These are phyloP conservation scores for Herpetotheres cachinnans DNA, from an alignment of 2,113 vertebrate genomes.

Conservation along the genomic window DNA sequence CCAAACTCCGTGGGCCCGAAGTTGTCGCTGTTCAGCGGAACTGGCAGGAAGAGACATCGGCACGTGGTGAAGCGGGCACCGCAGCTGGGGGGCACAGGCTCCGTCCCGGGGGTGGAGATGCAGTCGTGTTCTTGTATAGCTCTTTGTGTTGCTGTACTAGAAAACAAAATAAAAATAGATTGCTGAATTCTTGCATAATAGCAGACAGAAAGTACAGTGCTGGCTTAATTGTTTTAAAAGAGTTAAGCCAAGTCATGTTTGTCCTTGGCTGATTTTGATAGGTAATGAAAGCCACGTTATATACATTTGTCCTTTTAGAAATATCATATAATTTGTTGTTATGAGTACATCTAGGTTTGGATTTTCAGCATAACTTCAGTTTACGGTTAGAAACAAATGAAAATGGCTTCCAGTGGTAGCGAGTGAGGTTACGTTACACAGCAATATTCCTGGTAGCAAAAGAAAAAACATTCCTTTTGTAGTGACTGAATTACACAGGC, in stretches of 20 bases:
- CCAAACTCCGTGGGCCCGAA: not conserved
- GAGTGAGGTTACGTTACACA: not conserved
- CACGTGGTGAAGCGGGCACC: fast-evolving
- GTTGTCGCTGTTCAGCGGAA: not conserved
- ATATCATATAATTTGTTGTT: not conserved
- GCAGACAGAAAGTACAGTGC: not conserved
- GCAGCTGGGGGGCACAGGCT: not conserved
- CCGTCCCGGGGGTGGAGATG: not conserved
- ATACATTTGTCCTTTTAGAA: not conserved
- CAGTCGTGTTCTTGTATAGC: not conserved
- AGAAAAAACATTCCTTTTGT: not conserved
- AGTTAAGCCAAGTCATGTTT: not conserved
- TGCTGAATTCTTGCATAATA: not conserved
- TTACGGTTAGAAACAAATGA: not conserved
- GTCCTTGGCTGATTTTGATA: not conserved
- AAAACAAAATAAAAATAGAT: not conserved
- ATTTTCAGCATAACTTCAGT: not conserved
- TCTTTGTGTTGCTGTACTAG: not conserved
- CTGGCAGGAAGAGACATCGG: not conserved
- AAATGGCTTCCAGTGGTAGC: not conserved
- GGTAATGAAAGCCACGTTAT: not conserved
- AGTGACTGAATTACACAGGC: not conserved
- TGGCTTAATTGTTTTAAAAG: not conserved
- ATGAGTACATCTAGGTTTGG: not conserved
- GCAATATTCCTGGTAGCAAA: not conserved